Evolutionary conservation across 2,888 invertebrate species (phyloP).

Genomic region (Scotopteryx bipunctaria): DNA sequence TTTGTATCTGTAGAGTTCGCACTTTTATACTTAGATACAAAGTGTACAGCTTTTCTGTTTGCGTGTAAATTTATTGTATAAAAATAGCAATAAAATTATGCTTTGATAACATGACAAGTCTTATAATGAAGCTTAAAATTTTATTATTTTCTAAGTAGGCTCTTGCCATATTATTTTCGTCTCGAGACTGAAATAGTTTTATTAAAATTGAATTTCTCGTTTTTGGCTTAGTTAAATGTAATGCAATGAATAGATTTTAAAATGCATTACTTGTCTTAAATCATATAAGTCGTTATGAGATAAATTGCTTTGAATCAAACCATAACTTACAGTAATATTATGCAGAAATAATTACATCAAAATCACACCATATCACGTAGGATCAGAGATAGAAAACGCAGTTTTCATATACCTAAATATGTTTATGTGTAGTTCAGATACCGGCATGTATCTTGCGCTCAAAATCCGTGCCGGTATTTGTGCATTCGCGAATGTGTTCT

Average conservation of each 20-base stretch:
- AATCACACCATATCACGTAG: constrained; percentile 17
- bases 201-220: neutral
- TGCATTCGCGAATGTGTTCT: no score
- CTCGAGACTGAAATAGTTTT: constrained; percentile 35
- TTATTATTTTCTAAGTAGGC: constrained; percentile 21
- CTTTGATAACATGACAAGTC: constrained; percentile 27
- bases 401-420: constrained; percentile 10
- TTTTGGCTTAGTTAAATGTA: neutral
- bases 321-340: no score
- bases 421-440: no score
- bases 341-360: neutral
- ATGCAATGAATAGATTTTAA: neutral
- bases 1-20: constrained; percentile 48
- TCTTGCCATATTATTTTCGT: constrained; percentile 36
- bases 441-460: no score
- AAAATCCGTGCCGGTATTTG: no score
- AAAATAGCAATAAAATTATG: neutral
- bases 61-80: constrained; percentile 17
- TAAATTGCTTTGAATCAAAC: neutral
- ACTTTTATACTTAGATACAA: constrained; percentile 48
- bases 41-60: constrained; percentile 1
- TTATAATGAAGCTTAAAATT: constrained; percentile 10
- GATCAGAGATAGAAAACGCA: constrained; percentile 17
- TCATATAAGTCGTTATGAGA: no score
- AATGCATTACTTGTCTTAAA: neutral